Conservation (phyloP, 2,888 invertebrate species). For the Aphidoletes aphidimyza region DNA sequence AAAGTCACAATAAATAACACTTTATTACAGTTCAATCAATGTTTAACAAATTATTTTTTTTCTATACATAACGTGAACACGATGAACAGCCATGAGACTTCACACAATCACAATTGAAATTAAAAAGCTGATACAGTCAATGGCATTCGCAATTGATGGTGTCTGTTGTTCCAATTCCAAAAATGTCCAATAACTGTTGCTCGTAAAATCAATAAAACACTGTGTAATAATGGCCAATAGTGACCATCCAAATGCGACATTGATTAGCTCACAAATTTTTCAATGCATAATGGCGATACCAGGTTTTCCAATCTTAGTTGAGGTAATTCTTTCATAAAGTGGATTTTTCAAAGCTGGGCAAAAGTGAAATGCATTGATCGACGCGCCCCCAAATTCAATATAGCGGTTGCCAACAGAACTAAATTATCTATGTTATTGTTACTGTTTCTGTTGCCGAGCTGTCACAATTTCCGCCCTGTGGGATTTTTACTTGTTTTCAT, state of each 20-base stretch:
- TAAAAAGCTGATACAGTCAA: slow-evolving; percentile 58
- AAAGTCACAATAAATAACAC: background rate
- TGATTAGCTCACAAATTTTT: slow-evolving; percentile 60
- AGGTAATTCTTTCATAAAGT: too few species aligned
- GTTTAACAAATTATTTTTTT: slow-evolving; percentile 58
- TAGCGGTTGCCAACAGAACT: too few species aligned
- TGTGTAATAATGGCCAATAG: slow-evolving; percentile 60
- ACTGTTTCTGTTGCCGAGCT: too few species aligned
- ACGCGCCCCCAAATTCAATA: too few species aligned
- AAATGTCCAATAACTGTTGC: slow-evolving; percentile 63
- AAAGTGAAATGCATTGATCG: too few species aligned
- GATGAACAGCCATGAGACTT: slow-evolving; percentile 60
- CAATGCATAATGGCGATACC: too few species aligned
- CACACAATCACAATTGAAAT: slow-evolving; percentile 59
- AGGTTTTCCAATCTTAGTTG: too few species aligned
- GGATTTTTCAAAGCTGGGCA: too few species aligned
- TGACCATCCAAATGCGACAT: slow-evolving; percentile 64
- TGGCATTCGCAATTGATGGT: background rate
- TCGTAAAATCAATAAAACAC: slow-evolving; percentile 63
- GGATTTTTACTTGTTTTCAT: too few species aligned
- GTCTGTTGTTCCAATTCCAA: slow-evolving; percentile 58
- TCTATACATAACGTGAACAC: slow-evolving; percentile 61
- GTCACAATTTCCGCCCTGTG: too few species aligned
- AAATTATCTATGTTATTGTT: too few species aligned
- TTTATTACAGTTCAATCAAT: background rate